These are phyloP conservation scores for Panthera leo DNA, from an alignment of 2,113 vertebrate genomes.

Conservation along the genomic window DNA sequence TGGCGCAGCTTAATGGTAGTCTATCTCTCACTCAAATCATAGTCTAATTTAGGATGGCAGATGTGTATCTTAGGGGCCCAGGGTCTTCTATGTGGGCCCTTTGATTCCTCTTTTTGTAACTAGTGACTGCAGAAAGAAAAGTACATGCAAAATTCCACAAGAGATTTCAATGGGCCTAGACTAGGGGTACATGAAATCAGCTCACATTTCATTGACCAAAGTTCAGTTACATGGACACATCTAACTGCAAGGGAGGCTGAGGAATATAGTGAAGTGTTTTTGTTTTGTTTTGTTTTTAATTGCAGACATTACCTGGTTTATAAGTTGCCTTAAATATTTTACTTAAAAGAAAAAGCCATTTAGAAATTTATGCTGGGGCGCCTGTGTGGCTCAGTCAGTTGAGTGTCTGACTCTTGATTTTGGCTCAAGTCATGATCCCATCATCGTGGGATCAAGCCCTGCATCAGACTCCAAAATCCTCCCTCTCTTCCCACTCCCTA, in stretches of 20 bases:
- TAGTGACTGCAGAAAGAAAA: background rate
- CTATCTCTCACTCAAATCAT: background rate
- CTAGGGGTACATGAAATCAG: too few species aligned
- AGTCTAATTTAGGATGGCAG: background rate
- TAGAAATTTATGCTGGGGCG: background rate
- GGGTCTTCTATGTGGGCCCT: background rate
- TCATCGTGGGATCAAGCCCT: too few species aligned
- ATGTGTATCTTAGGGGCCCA: background rate
- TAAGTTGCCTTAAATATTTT: background rate
- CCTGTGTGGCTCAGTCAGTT: too few species aligned
- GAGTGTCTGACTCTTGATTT: too few species aligned
- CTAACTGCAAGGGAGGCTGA: background rate
- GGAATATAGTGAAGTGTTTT: background rate
- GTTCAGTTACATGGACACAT: too few species aligned
- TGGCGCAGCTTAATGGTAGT: background rate
- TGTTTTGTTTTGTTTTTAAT: background rate
- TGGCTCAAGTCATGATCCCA: too few species aligned
- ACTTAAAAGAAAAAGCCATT: background rate
- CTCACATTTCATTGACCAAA: background rate
- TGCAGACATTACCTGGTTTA: background rate
- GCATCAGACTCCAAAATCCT: too few species aligned
- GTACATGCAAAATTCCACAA: background rate
- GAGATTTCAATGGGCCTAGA: background rate
- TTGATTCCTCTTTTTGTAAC: background rate
- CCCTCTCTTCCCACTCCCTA: background rate